phyloP scores from a whole-genome alignment of 2,113 vertebrate species.

The Asarcornis scutulata region DNA sequence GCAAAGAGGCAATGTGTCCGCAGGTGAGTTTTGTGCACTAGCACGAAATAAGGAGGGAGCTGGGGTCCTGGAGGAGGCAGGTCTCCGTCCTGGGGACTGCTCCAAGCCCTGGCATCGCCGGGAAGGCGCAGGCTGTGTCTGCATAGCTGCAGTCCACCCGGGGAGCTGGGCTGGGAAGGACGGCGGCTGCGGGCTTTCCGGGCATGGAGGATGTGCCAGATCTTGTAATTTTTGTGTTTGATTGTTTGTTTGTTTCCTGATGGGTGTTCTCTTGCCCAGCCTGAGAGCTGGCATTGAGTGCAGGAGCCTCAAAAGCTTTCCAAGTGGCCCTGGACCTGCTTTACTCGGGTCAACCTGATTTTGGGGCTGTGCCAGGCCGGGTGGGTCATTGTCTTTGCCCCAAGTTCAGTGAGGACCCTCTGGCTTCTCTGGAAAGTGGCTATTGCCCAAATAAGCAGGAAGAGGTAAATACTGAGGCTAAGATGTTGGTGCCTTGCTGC shows the following conservation, averaged over 20 bases:
- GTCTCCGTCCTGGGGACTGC: accelerated
- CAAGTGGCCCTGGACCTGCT: too few relatives aligned
- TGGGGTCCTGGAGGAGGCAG: not conserved
- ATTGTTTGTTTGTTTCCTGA: not conserved
- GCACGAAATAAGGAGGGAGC: accelerated
- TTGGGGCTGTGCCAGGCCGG: not conserved
- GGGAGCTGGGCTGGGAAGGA: not conserved
- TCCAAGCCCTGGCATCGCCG: not conserved
- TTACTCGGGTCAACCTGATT: not conserved
- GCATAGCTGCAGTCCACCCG: too few relatives aligned
- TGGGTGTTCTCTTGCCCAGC: not conserved
- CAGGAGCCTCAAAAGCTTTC: not conserved
- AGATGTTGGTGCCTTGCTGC: not conserved
- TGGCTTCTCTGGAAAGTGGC: not conserved
- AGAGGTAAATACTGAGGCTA: not conserved
- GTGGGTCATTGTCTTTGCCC: not conserved
- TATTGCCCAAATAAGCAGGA: accelerated
- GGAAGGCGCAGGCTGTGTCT: not conserved
- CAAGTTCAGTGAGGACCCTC: not conserved
- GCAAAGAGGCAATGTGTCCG: not conserved
- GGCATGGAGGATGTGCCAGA: not conserved
- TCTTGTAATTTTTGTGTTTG: not conserved
- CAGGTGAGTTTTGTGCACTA: slow-evolving; percentile 12
- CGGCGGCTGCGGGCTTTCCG: accelerated
- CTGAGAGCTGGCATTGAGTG: accelerated